Conservation (phyloP, 2,888 invertebrate genomes). For the Euproctis similis region DNA sequence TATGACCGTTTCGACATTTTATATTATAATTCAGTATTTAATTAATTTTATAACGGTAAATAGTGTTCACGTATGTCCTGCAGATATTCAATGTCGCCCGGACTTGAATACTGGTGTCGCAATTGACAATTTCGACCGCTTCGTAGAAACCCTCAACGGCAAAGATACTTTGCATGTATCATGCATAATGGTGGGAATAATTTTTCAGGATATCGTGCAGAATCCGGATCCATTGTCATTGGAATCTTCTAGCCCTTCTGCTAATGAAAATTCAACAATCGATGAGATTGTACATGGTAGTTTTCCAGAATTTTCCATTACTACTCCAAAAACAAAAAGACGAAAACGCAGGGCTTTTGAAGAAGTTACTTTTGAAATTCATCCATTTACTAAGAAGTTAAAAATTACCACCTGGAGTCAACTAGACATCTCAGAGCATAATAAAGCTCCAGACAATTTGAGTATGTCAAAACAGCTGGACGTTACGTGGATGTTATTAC, state of each 20-base stretch:
- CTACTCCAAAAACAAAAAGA: slow-evolving; percentile 6
- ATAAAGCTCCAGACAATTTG: too few species aligned
- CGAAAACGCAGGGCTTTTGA: too few species aligned
- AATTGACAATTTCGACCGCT: slow-evolving; percentile 14
- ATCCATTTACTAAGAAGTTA: too few species aligned
- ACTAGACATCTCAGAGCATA: too few species aligned
- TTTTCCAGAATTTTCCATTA: slow-evolving; percentile 9
- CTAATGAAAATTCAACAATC: slow-evolving; percentile 5
- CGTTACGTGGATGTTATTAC: too few species aligned
- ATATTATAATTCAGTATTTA: too few species aligned
- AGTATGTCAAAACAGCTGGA: too few species aligned
- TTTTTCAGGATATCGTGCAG: slow-evolving; percentile 12
- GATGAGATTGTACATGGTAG: slow-evolving; percentile 6
- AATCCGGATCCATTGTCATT: not conserved
- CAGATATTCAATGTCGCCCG: not conserved
- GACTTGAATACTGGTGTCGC: slow-evolving; percentile 1
- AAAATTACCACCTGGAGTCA: too few species aligned
- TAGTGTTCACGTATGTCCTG: not conserved
- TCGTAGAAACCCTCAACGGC: slow-evolving; percentile 29
- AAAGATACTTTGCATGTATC: slow-evolving; percentile 38
- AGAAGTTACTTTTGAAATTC: too few species aligned
- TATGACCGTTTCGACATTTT: too few species aligned
- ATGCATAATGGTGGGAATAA: slow-evolving; percentile 22
- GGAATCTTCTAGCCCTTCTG: slow-evolving; percentile 9
- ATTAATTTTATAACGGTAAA: slow-evolving; percentile 1